Percentiles rank a stretch among this genome's conserved stretches.
Conservation (phyloP, 2,797 vertebrate species). For the Scleropages formosus region DNA sequence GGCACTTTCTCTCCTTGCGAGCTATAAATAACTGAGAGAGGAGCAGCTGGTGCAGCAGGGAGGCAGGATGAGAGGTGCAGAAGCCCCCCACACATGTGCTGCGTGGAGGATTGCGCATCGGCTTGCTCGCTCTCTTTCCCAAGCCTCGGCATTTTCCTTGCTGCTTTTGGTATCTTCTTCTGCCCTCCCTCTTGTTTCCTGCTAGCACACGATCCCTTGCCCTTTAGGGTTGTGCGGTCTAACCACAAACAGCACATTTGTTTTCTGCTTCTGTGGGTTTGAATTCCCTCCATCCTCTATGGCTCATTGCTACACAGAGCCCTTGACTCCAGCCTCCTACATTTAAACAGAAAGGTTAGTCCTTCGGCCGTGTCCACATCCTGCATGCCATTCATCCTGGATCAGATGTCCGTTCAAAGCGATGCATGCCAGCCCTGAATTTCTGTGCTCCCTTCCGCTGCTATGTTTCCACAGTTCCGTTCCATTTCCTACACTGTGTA, state of each 20-base stretch:
- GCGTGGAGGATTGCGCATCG: constrained; percentile 51
- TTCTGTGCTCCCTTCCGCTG: not conserved
- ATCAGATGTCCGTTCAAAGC: constrained; percentile 68
- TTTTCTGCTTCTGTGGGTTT: not conserved
- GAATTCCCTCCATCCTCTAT: not conserved
- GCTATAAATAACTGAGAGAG: constrained; percentile 73
- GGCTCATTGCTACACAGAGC: not conserved
- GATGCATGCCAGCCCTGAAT: constrained; percentile 67
- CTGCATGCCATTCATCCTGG: constrained; percentile 71
- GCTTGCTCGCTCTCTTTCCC: constrained; percentile 52
- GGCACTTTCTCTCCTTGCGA: constrained; percentile 48
- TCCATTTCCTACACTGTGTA: too few relatives aligned
- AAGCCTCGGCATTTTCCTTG: constrained; percentile 30
- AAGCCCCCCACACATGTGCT: constrained; percentile 25
- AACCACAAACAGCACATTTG: not conserved
- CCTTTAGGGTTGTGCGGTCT: too few relatives aligned
- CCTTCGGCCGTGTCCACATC: constrained; percentile 50
- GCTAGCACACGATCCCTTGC: not conserved
- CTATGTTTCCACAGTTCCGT: too few relatives aligned
- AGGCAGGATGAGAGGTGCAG: constrained; percentile 57
- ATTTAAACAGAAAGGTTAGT: not conserved
- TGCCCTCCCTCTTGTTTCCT: not conserved
- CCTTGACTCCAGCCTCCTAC: not conserved
- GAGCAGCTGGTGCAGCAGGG: constrained; percentile 68
- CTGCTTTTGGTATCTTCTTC: not conserved